Evolutionary conservation across 2,888 invertebrate genomes (phyloP).

Genomic region (Harpalus rubripes): DNA sequence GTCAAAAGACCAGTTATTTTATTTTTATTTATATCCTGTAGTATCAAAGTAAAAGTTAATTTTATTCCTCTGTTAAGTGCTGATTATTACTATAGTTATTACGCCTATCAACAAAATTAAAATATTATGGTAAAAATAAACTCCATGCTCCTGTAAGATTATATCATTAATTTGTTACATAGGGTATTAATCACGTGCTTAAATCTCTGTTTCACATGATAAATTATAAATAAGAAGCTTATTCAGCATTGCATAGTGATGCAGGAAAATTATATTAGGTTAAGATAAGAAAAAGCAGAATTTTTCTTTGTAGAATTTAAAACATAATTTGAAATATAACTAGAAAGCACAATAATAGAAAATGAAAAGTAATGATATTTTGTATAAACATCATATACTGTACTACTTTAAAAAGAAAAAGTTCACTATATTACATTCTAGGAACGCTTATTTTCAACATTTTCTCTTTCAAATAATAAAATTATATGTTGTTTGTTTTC

Average conservation of each 20-base stretch:
- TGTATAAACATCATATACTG: too few species aligned
- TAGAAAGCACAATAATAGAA: too few species aligned
- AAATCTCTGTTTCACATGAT: neutral
- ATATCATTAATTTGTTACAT: conserved; percentile 16
- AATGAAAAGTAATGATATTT: too few species aligned
- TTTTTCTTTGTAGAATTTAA: too few species aligned
- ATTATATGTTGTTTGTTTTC: neutral
- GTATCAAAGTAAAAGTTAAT: conserved; percentile 14
- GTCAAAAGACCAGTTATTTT: neutral
- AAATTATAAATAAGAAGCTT: neutral
- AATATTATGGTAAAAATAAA: neutral
- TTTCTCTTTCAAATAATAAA: too few species aligned
- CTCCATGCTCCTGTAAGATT: neutral
- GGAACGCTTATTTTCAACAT: neutral
- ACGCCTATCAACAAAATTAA: neutral
- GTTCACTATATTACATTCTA: neutral
- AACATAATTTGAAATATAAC: too few species aligned
- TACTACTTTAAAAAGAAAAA: neutral
- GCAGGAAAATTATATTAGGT: neutral
- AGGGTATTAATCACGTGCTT: neutral
- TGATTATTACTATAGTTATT: neutral
- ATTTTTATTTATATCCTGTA: neutral
- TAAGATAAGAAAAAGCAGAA: too few species aligned
- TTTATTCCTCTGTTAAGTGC: conserved; percentile 12
- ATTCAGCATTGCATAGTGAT: neutral